A percentile compares a stretch with the other conserved stretches of the same genome.
Evolutionary conservation across 2,113 vertebrate species (phyloP).

Genomic region (Daboia siamensis): DNA sequence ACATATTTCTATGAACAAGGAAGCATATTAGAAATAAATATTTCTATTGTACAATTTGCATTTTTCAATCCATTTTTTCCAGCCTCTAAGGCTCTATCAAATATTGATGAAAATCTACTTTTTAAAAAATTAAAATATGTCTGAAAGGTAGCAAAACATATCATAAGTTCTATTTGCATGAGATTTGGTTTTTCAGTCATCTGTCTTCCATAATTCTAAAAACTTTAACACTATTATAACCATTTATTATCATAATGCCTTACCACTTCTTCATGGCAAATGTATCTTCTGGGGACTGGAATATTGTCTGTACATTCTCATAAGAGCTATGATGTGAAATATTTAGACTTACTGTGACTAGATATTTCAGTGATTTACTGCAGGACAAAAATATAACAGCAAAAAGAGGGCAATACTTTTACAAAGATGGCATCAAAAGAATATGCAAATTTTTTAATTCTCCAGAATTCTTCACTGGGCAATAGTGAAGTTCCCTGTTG

Average conservation of each 20-base stretch:
- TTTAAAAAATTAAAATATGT: background rate
- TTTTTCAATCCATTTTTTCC: background rate
- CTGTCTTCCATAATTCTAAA: background rate
- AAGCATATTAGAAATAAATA: slow-evolving; percentile 10
- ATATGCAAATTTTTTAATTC: background rate
- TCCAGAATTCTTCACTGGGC: background rate
- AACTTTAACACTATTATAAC: background rate
- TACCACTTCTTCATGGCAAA: background rate
- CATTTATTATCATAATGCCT: background rate
- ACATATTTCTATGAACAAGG: slow-evolving; percentile 6
- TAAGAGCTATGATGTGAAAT: background rate
- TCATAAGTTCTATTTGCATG: background rate
- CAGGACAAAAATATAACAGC: background rate
- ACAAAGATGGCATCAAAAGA: background rate
- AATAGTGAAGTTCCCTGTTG: background rate
- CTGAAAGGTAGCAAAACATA: background rate
- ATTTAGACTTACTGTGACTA: background rate
- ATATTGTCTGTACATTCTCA: background rate
- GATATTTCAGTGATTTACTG: background rate
- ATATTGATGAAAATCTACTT: background rate
- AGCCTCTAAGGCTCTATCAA: background rate
- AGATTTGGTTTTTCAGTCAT: background rate
- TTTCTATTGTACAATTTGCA: background rate
- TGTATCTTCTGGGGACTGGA: background rate
- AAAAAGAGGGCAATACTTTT: background rate